phyloP scores from a whole-genome alignment of 2,888 invertebrate genomes.

The Scrobipalpa costella region DNA sequence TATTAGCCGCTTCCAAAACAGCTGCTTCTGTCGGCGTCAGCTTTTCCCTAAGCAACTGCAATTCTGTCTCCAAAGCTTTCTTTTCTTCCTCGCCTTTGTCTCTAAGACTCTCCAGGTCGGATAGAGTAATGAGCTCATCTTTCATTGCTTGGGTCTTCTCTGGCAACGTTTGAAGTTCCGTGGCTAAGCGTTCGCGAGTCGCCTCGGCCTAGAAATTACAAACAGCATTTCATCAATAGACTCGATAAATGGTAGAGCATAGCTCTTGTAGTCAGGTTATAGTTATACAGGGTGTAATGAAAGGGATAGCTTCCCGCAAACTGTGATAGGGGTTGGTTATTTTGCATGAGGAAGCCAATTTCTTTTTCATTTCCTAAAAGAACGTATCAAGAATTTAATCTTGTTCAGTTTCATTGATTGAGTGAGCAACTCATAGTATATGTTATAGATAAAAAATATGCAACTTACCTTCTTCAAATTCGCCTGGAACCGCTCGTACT shows the following conservation, averaged over 20 bases:
- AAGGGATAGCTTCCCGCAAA: too few relatives aligned
- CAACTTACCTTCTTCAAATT: conserved; percentile 79
- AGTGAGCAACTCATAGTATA: too few relatives aligned
- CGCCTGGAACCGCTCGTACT: conserved; percentile 82
- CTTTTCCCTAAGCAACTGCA: conserved; percentile 72
- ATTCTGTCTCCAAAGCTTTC: conserved; percentile 74
- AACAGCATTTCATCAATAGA: too few relatives aligned
- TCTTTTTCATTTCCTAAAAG: background rate
- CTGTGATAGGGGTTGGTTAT: too few relatives aligned
- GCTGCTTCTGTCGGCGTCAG: conserved; percentile 73
- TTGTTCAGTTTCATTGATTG: too few relatives aligned
- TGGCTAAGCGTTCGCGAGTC: conserved; percentile 72
- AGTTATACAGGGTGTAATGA: too few relatives aligned
- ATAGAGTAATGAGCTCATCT: conserved; percentile 81
- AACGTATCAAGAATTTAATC: too few relatives aligned
- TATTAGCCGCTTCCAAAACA: conserved; percentile 71
- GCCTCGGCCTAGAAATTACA: conserved; percentile 59
- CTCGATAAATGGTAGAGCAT: too few relatives aligned
- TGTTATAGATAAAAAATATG: background rate
- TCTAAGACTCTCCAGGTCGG: conserved; percentile 82
- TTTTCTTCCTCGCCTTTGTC: conserved; percentile 80
- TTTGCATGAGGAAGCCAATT: background rate
- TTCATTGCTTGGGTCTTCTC: conserved; percentile 84
- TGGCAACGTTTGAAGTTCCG: conserved; percentile 84
- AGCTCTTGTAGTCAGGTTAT: too few relatives aligned